Evolutionary conservation across 2,113 vertebrate genomes (phyloP).

Genomic region (Heptranchias perlo): DNA sequence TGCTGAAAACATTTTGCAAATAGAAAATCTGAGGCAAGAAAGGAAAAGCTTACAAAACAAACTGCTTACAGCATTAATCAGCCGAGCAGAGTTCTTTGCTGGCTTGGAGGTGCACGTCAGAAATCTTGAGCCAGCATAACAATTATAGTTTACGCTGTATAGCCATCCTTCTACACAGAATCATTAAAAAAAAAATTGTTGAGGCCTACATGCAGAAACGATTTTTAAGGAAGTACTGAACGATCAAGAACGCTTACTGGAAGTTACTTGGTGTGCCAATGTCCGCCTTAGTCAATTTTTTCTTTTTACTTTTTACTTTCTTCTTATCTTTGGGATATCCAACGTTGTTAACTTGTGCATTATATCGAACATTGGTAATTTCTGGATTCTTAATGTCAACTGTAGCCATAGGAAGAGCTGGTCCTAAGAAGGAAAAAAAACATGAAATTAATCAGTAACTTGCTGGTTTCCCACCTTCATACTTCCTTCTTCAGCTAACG

Average conservation of each 20-base stretch:
- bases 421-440: conserved; percentile 59
- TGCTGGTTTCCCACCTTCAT: neutral
- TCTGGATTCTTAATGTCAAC: conserved; percentile 99
- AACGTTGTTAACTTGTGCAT: conserved; percentile 85
- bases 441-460: neutral
- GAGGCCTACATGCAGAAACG: neutral
- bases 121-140: neutral
- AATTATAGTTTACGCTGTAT: neutral
- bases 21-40: neutral
- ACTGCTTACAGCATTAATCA: neutral
- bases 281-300: conserved; percentile 93
- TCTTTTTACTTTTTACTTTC: conserved; percentile 90
- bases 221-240: neutral
- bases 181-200: neutral
- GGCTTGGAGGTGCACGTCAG: neutral
- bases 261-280: conserved; percentile 98
- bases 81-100: neutral
- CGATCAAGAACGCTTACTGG: conserved; percentile 68
- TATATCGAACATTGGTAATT: conserved; percentile 86
- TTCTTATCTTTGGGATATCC: conserved; percentile 87
- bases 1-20: neutral
- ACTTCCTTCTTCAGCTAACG: neutral
- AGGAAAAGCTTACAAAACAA: neutral
- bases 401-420: conserved; percentile 86
- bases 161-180: neutral